Evolutionary conservation across 2,888 invertebrate species (phyloP), one percentile per base, ranked within the genome.

Genomic region (Deilephila porcellus): DNA sequence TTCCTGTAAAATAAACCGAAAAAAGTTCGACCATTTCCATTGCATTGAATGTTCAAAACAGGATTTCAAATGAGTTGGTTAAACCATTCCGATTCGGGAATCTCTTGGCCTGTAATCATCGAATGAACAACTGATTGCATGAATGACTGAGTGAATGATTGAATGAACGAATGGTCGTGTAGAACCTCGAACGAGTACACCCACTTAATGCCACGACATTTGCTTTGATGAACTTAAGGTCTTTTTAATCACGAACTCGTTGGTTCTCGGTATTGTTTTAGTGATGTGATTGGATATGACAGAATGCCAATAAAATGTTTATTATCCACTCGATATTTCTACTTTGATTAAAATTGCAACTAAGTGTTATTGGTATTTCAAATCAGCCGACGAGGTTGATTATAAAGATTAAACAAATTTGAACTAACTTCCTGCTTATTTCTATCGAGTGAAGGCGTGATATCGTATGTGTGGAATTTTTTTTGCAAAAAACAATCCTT

Each of bases 211-310:
- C 72, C 71, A 62, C 45, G 63, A 56, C 7, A 6, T 72, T 64
- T 72, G 60, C 19, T 45, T 71, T 67, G 60, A 56, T 73, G 74
- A 79, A 78, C 74, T 78, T 73, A 8, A 62, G 75, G 71, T 74
- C 75, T 63, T 73, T 74, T 73, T 72, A 75, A 72, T 74, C 74
- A 74, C 71, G 73, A 73, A 71, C 37, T 71, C 11, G 14, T 25
- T 17, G 25, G 4, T 67, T 25, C 45, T 52, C 14, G 45, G 45
- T 64, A 64, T 45, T 45, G 64, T 62, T 29, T 62, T 20, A n/a
- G 34, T 37, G 63, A 34, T 63, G 32, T 64, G 20, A 67, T 67
- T 14, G 17, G 25, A 17, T 67, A 45, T 17, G 52, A 67, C 45
- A 19, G 25, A 67, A 52, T 45, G 67, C 45, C 14, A 64, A 64